phyloP scores from a whole-genome alignment of 2,888 invertebrate species.

The Cheilosia grossa region DNA sequence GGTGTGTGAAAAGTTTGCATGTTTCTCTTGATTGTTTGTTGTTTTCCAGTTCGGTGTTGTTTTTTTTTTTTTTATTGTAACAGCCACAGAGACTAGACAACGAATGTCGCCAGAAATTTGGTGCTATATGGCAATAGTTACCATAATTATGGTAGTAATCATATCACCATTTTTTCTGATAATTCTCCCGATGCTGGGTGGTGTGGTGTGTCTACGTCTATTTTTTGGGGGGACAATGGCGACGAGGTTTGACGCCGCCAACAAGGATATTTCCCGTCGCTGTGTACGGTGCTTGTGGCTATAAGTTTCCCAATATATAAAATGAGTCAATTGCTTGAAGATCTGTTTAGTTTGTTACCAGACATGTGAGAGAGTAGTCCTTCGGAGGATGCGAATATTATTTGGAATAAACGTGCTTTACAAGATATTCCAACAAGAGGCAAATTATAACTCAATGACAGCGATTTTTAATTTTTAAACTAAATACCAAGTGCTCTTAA shows the following conservation, averaged over 20 bases:
- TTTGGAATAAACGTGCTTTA: conserved; percentile 52
- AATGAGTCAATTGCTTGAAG: conserved; percentile 68
- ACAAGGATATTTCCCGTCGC: conserved; percentile 61
- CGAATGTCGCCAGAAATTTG: conserved; percentile 73
- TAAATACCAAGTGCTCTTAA: conserved; percentile 72
- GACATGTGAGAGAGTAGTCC: conserved; percentile 65
- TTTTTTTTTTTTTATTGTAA: conserved; percentile 43
- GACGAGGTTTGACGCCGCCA: conserved; percentile 63
- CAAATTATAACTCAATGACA: too few relatives aligned
- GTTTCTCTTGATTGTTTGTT: conserved; percentile 59
- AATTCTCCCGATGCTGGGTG: conserved; percentile 43
- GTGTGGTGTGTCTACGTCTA: conserved; percentile 49
- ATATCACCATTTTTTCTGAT: conserved; percentile 70
- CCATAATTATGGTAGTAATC: conserved; percentile 75
- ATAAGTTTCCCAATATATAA: conserved; percentile 66
- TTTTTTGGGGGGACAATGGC: conserved; percentile 56
- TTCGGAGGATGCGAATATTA: conserved; percentile 49
- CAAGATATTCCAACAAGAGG: conserved; percentile 28
- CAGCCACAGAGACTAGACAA: conserved; percentile 72
- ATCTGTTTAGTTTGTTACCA: conserved; percentile 74
- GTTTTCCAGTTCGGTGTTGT: conserved; percentile 36
- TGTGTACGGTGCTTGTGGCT: conserved; percentile 48
- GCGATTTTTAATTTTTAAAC: conserved; percentile 13
- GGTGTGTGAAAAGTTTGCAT: conserved; percentile 64
- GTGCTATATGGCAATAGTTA: conserved; percentile 73